phyloP scores from a whole-genome alignment of 2,113 vertebrate genomes.

The Carassius carassius region DNA sequence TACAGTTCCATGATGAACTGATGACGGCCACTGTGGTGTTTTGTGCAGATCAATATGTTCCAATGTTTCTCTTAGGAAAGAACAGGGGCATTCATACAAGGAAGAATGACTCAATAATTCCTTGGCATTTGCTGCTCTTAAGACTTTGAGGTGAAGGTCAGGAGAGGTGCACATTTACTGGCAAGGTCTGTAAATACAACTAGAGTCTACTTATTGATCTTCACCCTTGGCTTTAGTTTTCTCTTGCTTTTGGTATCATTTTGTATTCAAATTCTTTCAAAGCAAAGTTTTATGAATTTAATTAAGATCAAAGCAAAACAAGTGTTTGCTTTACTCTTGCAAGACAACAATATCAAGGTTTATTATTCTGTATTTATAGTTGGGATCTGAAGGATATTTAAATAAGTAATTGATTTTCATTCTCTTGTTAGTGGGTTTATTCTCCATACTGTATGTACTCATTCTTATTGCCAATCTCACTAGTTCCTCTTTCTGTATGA shows the following conservation, averaged over 20 bases:
- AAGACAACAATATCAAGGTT: not conserved
- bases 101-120: constrained; percentile 1
- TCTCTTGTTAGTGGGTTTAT: not conserved
- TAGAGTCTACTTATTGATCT: not conserved
- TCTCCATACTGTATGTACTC: not conserved
- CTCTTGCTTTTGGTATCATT: not conserved
- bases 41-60: constrained; percentile 18
- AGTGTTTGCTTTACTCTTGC: not conserved
- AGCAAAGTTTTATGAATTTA: not conserved
- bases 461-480: not conserved
- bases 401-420: not conserved
- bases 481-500: too few species aligned
- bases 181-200: not conserved
- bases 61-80: constrained; percentile 19
- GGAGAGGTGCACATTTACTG: constrained; percentile 14
- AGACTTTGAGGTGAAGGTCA: not conserved
- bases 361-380: not conserved
- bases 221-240: not conserved
- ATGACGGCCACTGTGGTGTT: not conserved
- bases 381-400: not conserved
- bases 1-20: not conserved
- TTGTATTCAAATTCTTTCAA: not conserved
- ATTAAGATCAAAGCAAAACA: not conserved
- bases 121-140: constrained; percentile 8
- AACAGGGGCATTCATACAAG: constrained; percentile 12